Percentiles rank a stretch among this genome's conserved stretches.
phyloP scores from a whole-genome alignment of 2,888 invertebrate genomes.

The Ormyrus labotus region DNA sequence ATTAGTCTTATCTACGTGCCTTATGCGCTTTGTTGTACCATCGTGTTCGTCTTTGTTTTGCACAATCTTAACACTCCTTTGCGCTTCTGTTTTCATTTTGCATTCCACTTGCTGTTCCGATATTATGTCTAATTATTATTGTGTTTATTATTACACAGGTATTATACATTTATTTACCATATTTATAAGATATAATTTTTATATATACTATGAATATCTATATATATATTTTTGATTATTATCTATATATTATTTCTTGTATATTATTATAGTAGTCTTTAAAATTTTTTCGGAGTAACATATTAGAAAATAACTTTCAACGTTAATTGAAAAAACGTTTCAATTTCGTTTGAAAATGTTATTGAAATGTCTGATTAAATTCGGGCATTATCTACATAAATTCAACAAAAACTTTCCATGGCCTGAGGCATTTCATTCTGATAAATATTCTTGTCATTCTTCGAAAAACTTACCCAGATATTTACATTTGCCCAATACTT shows the following conservation, averaged over 20 bases:
- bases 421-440: too few relatives aligned
- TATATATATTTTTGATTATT: slow-evolving; percentile 7
- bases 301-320: background rate
- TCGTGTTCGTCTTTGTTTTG: background rate
- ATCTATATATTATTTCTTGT: slow-evolving; percentile 22
- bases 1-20: background rate
- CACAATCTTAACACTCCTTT: background rate
- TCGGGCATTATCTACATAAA: background rate
- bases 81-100: background rate
- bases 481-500: too few relatives aligned
- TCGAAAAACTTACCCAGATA: too few relatives aligned
- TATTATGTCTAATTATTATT: background rate
- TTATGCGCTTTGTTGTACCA: background rate
- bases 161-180: background rate
- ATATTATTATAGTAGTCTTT: background rate
- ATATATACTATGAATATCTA: background rate
- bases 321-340: background rate
- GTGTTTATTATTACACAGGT: background rate
- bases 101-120: background rate
- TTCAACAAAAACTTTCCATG: too few relatives aligned
- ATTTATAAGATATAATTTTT: background rate
- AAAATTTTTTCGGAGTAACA: slow-evolving; percentile 9
- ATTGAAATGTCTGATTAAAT: background rate
- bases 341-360: background rate
- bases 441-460: too few relatives aligned